phyloP scores from a whole-genome alignment of 1,140 invertebrate genomes.

The Alviniconcha marisindica region DNA sequence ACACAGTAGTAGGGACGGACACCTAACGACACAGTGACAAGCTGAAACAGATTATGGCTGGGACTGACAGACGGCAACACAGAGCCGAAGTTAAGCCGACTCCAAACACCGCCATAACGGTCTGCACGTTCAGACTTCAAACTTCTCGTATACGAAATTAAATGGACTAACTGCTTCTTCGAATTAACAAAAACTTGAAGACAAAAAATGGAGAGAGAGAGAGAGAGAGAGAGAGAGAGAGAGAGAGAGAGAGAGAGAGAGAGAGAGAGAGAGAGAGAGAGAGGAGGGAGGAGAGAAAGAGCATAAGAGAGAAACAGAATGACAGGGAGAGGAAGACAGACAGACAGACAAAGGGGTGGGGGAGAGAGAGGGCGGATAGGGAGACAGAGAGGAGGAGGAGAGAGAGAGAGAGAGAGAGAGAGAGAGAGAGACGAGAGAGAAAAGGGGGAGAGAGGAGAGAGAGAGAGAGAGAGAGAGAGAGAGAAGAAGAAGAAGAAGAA shows the following conservation, averaged over 20 bases:
- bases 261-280: neutral
- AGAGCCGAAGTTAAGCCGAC: too few relatives aligned
- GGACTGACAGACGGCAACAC: too few relatives aligned
- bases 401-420: neutral
- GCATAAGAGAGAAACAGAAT: neutral
- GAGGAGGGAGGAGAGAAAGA: neutral
- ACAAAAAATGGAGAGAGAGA: neutral
- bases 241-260: conserved; percentile 20
- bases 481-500: neutral
- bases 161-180: too few relatives aligned
- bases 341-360: neutral
- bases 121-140: too few relatives aligned
- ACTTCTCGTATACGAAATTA: too few relatives aligned
- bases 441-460: neutral
- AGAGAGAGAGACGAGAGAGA: neutral
- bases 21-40: too few relatives aligned
- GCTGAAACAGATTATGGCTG: too few relatives aligned
- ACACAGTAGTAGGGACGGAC: too few relatives aligned
- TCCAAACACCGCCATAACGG: too few relatives aligned
- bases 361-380: neutral
- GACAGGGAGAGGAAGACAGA: neutral
- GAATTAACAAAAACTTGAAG: too few relatives aligned
- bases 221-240: neutral
- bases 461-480: neutral
- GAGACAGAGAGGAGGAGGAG: neutral